Base-by-base conservation (phyloP, 1,140 invertebrate species). In the Zaprionus vittiger region DNA sequence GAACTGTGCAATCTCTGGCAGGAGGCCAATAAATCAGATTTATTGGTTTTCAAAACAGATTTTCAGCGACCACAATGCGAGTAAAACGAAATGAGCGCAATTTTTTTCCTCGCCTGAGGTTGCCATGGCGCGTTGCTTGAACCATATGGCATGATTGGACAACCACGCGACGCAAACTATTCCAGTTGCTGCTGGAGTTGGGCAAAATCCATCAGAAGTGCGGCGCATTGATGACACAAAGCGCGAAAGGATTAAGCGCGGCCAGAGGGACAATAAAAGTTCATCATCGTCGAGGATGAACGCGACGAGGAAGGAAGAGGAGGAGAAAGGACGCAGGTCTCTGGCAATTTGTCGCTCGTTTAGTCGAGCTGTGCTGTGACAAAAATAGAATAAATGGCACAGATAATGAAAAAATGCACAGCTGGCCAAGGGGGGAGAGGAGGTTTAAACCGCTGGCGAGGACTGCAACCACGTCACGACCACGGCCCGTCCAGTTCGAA, bases 21-120 rank as follows among this genome's bases (percentile, higher is more conserved):
- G 67, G 28, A 64, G 55, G 79, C 85, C 82, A 91, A 90, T 90
- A 90, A 90, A 85, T 85, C 86, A 82, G 85, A 91, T 91, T 90
- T 90, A 90, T 90, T 90, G 85, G 86, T 90, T 90, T 91, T 91
- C 77, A 91, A 85, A 91, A 85, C 85, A 90, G 85, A 90, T 90
- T 90, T 84, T 77, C 81, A 55, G 62, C 64, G 64, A 74, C 85
- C 85, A 77, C 79, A 84, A 79, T 73, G 52, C 69, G 78, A 85
- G 72, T 72, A 79, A 79, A 87, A 69, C 64, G 67, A 77, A 75
- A 59, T 70, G 65, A 81, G 59, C 73, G 61, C 54, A 77, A 20
- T 78, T 70, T 56, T 56, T 59, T 76, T 63, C 28, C 59, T 31
- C 41, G 52, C 61, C 72, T 26, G 15, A n/a, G 55, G 62, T 89